Evolutionary conservation across 2,113 vertebrate genomes (phyloP).

Genomic region (Leptobrachium leishanense): DNA sequence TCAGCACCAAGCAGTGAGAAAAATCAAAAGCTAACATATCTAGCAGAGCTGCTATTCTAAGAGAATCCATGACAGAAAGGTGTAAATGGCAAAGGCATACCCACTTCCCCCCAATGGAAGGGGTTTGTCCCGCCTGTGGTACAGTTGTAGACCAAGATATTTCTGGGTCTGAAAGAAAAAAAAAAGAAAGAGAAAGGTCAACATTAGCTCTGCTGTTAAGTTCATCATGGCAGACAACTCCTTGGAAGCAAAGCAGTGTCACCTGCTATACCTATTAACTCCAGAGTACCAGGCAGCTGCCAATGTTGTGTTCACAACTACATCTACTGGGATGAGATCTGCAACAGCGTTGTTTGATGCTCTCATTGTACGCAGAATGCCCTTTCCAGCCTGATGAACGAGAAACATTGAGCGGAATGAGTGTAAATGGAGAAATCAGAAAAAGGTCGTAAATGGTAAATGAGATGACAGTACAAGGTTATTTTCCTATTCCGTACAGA

Average conservation of each 20-base stretch:
- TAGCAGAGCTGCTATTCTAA: neutral
- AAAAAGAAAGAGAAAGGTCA: conserved; percentile 43
- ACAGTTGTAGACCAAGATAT: conserved; percentile 93
- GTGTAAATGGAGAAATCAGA: too few species aligned
- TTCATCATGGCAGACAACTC: conserved; percentile 4
- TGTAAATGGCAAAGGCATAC: conserved; percentile 71
- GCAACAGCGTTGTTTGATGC: conserved; percentile 91
- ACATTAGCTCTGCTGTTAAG: neutral
- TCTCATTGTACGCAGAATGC: conserved; percentile 95
- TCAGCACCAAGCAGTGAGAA: neutral
- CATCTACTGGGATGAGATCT: conserved; percentile 93
- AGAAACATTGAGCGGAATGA: neutral
- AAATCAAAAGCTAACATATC: neutral
- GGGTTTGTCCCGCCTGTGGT: conserved; percentile 96
- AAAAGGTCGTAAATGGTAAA: too few species aligned
- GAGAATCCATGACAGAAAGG: neutral
- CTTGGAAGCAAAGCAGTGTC: conserved; percentile 49
- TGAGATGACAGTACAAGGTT: too few species aligned
- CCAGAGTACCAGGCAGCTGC: conserved; percentile 97
- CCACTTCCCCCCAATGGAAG: conserved; percentile 97
- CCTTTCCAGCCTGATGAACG: conserved; percentile 88
- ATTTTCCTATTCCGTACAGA: too few species aligned
- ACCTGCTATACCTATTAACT: conserved; percentile 81
- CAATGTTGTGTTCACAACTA: conserved; percentile 88
- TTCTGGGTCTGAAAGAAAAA: conserved; percentile 75